phyloP scores from a whole-genome alignment of 1,140 invertebrate genomes.

The Drosophila pruinosa region DNA sequence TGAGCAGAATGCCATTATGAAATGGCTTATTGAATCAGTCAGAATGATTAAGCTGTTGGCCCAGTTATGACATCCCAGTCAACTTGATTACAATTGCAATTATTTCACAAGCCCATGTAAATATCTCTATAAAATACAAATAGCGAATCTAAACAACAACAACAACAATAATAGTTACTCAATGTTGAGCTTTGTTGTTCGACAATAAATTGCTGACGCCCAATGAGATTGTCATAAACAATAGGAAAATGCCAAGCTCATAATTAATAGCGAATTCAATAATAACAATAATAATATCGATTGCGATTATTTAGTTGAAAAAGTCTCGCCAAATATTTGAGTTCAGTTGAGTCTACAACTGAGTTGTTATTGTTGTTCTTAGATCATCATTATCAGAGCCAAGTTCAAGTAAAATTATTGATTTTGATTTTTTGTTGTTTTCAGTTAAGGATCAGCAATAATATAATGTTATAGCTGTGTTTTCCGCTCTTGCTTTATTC shows the following conservation, averaged over 20 bases:
- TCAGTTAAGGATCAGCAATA: background rate
- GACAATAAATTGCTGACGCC: too few species aligned
- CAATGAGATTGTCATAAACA: background rate
- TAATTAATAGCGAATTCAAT: too few species aligned
- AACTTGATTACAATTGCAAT: background rate
- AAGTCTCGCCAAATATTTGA: constrained; percentile 1
- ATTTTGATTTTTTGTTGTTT: background rate
- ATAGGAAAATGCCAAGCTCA: background rate
- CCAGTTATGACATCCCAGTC: background rate
- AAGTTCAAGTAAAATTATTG: background rate
- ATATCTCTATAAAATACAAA: background rate
- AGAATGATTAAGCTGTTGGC: constrained; percentile 17
- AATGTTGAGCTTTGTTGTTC: too few species aligned
- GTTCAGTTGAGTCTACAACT: too few species aligned
- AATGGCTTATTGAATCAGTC: constrained; percentile 13
- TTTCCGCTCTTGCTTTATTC: constrained; percentile 12
- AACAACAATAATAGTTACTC: too few species aligned
- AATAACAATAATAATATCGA: background rate
- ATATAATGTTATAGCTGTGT: background rate
- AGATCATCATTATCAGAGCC: too few species aligned
- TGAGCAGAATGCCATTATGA: constrained; percentile 14
- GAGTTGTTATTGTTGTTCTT: background rate
- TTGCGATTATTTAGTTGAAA: background rate
- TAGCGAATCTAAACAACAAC: too few species aligned
- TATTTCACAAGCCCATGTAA: background rate